Base-by-base conservation (phyloP, 2,888 invertebrate species). In the Hoplodrina blanda region DNA sequence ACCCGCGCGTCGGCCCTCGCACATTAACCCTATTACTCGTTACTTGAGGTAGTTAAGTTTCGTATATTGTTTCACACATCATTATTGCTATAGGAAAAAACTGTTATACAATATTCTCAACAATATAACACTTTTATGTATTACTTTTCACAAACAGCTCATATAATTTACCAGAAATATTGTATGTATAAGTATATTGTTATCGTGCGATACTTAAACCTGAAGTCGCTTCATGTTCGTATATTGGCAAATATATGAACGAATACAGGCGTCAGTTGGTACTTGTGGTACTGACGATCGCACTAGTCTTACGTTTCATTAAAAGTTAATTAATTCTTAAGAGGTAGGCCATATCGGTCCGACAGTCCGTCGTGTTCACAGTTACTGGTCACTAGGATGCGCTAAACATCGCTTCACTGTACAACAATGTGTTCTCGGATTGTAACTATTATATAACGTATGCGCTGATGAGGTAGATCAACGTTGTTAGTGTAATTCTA, bases 1-100 rank as follows among this genome's bases (percentile, higher is more conserved):
- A 71, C 69, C 83, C 79, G 70, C 75, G 76, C 84, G 78, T 63
- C 80, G 81, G 78, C 85, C 85, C 81, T 86, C 83, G 86, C 90
- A 88, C 91, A 88, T 88, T 87, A 86, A 82, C 80, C 87, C 89
- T 93, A 94, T 91, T 90, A 94, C 92, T 92, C 91, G 91, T 93
- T 92, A 93, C 86, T 90, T 95, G 95, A 96, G 95, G 95, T 96
- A 96, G 95, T 92, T 95, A 87, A 90, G 93, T 95, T 95, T 88
- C 94, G 90, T 87, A 89, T 88, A 91, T 91, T 91, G 90, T 92
- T 88, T 90, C 89, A 92, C 88, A 89, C 92, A 89, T 91, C 92
- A 94, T 92, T 94, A 94, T 92, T 94, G 92, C 93, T 94, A 94
- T 92, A 82, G 88, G 91, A 90, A 91, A 92, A 91, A 90, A 91